phyloP scores from a whole-genome alignment of 2,888 invertebrate genomes.

The Conistra vaccinii region DNA sequence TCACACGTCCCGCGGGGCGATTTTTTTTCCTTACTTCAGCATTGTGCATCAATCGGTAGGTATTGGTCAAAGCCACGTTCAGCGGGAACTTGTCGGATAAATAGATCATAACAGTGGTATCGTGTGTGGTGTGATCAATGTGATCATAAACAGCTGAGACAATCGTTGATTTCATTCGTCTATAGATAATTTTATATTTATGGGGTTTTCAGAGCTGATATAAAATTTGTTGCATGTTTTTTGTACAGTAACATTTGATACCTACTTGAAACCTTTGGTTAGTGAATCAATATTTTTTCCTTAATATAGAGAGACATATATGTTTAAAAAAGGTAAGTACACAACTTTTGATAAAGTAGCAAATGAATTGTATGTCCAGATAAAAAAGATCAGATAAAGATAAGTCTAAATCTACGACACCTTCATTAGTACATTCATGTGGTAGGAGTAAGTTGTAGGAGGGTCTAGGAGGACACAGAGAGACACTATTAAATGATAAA shows the following conservation, averaged over 20 bases:
- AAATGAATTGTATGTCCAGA: constrained; percentile 39
- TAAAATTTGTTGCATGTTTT: constrained; percentile 57
- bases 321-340: constrained; percentile 25
- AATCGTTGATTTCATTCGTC: constrained; percentile 4
- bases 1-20: neutral
- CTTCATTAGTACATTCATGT: constrained; percentile 76
- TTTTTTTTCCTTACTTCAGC: constrained; percentile 1
- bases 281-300: neutral
- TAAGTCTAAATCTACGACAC: constrained; percentile 77
- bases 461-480: constrained; percentile 70
- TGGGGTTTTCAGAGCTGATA: neutral
- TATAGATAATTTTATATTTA: neutral
- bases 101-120: constrained; percentile 16
- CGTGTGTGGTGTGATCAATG: too few species aligned
- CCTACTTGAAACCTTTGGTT: neutral
- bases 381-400: constrained; percentile 58
- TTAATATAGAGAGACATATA: constrained; percentile 5
- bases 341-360: constrained; percentile 30
- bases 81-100: constrained; percentile 7
- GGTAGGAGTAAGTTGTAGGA: constrained; percentile 72
- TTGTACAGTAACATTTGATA: neutral
- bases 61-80: constrained; percentile 3
- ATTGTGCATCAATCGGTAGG: constrained; percentile 10
- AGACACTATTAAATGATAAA: constrained; percentile 79
- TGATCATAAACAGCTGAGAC: constrained; percentile 1